Percentiles rank a stretch among this genome's conserved stretches.
phyloP scores from a whole-genome alignment of 53 echinoderm and acorn worm species.

The Echinarachnius parma region DNA sequence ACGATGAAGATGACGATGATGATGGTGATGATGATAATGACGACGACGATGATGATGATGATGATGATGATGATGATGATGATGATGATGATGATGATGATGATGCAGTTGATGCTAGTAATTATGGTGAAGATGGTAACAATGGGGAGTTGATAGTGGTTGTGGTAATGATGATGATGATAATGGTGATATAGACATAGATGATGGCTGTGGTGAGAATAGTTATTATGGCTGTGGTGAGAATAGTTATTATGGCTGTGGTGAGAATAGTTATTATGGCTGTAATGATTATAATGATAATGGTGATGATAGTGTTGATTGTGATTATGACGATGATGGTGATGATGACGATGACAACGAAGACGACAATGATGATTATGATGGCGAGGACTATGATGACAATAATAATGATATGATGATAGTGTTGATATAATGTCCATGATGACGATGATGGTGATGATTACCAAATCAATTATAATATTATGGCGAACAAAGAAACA shows the following conservation, averaged over 20 bases:
- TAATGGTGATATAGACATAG: too few species aligned
- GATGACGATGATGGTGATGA: neutral
- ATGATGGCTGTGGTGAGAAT: too few species aligned
- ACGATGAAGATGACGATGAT: constrained; percentile 3
- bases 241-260: neutral
- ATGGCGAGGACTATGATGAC: neutral
- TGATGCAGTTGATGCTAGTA: neutral
- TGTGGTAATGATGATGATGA: too few species aligned
- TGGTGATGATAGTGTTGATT: neutral
- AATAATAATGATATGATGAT: constrained; percentile 10
- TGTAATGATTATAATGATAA: neutral
- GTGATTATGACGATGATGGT: neutral
- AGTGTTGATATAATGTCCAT: neutral
- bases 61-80: constrained; percentile 9
- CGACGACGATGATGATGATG: neutral
- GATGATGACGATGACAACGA: neutral
- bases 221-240: too few species aligned
- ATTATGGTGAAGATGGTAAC: constrained; percentile 2
- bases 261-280: neutral
- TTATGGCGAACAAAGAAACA: too few species aligned
- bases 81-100: constrained; percentile 13
- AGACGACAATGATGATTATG: constrained; percentile 5
- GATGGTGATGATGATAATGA: constrained; percentile 1
- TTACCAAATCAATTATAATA: too few species aligned
- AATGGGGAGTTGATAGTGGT: neutral